These are phyloP conservation scores for Chesias legatella DNA, from an alignment of 2,888 invertebrate genomes.

Conservation along the genomic window DNA sequence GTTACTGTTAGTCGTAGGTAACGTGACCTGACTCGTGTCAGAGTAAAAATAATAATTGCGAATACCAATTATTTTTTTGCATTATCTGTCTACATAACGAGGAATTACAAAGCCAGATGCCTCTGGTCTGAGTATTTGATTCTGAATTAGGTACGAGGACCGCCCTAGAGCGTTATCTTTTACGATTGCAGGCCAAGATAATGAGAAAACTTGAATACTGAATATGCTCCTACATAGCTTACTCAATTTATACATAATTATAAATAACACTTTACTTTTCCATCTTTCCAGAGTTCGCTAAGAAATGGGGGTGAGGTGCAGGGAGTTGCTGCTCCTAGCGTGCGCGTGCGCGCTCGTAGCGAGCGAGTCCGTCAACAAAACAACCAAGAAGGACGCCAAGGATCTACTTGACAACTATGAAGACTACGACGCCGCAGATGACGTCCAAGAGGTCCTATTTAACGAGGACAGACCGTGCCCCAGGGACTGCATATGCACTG, in stretches of 20 bases:
- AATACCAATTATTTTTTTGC: no score
- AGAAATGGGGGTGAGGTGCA: conserved; percentile 74
- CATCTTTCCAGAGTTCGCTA: conserved; percentile 71
- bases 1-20: conserved; percentile 41
- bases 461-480: conserved; percentile 80
- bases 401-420: conserved; percentile 64
- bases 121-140: no score
- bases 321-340: conserved; percentile 75
- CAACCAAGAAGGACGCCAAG: conserved; percentile 56
- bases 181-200: no score
- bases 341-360: conserved; percentile 65
- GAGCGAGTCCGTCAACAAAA: conserved; percentile 60
- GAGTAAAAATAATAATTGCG: conserved; percentile 44
- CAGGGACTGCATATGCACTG: conserved; percentile 82
- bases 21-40: conserved; percentile 44
- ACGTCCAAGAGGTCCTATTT: conserved; percentile 67
- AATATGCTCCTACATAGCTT: conserved; percentile 1
- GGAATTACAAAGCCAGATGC: no score
- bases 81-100: no score
- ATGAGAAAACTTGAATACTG: no score
- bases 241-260: conserved; percentile 1
- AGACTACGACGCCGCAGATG: conserved; percentile 67
- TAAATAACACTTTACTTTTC: no score
- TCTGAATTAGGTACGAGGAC: no score
- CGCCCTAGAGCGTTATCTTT: no score